Percentiles rank a stretch among this genome's conserved stretches.
phyloP scores from a whole-genome alignment of 2,797 vertebrate species.

The Gouania willdenowi region DNA sequence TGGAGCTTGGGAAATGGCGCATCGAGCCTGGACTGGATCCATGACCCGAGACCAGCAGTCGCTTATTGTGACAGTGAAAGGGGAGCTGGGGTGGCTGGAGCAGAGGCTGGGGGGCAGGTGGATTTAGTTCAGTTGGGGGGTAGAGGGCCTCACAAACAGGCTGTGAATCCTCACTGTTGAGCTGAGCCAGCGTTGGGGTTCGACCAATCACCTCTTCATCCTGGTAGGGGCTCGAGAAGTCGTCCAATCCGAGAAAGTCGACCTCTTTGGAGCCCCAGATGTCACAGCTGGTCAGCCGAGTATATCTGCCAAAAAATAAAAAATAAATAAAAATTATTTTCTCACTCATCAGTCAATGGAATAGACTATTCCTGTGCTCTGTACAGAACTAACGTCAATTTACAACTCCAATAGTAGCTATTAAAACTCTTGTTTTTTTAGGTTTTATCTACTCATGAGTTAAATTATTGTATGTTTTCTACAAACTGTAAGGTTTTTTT shows the following conservation, averaged over 20 bases:
- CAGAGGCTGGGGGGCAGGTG: conserved; percentile 67
- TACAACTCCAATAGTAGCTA: too few species aligned
- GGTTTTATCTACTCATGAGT: too few species aligned
- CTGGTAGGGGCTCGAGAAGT: conserved; percentile 98
- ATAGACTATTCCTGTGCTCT: too few species aligned
- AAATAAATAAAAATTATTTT: too few species aligned
- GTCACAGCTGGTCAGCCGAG: conserved; percentile 94
- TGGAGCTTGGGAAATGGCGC: conserved; percentile 51
- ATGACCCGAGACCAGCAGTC: conserved; percentile 46
- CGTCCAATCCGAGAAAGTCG: conserved; percentile 95
- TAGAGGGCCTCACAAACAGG: conserved; percentile 91
- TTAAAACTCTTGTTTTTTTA: too few species aligned
- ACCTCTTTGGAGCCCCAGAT: conserved; percentile 99
- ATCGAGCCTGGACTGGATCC: conserved; percentile 52
- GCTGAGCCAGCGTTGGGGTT: conserved; percentile 94
- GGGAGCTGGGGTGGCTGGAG: conserved; percentile 71
- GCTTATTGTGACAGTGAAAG: conserved; percentile 49
- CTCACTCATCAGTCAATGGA: too few species aligned
- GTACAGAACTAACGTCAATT: too few species aligned
- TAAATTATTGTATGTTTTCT: too few species aligned
- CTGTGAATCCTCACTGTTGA: conserved; percentile 97
- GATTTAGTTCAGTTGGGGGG: conserved; percentile 77
- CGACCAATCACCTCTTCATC: conserved; percentile 95
- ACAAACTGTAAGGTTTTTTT: too few species aligned
- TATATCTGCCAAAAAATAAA: conserved; percentile 86